These are phyloP conservation scores for Ommatoiulus sabulosus DNA, from an alignment of 2,888 invertebrate species.

Conservation along the genomic window DNA sequence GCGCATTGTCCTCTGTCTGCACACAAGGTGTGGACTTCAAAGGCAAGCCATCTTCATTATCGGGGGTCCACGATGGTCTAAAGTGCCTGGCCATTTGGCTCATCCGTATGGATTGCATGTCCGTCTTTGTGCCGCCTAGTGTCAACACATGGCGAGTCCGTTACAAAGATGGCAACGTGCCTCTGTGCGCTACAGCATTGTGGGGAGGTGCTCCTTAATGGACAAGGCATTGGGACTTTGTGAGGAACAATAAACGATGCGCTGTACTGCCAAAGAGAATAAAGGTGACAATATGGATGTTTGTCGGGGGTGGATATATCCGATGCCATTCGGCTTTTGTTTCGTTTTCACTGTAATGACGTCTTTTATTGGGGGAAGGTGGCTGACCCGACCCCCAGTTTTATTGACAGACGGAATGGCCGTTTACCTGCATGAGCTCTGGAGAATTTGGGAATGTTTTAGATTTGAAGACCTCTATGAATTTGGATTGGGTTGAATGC, in stretches of 20 bases:
- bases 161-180: slow-evolving; percentile 12
- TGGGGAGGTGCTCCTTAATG: not conserved
- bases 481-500: no score
- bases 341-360: not conserved
- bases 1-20: not conserved
- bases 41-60: slow-evolving; percentile 16
- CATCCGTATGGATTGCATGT: not conserved
- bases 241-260: not conserved
- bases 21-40: not conserved
- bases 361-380: not conserved
- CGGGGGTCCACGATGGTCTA: not conserved
- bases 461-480: no score
- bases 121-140: slow-evolving; percentile 12
- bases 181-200: not conserved
- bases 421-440: not conserved
- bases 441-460: not conserved
- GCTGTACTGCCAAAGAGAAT: not conserved
- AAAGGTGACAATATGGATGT: not conserved
- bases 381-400: not conserved
- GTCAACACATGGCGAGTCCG: slow-evolving; percentile 11
- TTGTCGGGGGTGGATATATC: not conserved
- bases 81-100: not conserved
- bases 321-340: not conserved
- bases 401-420: not conserved
- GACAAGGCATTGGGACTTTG: not conserved